Base-by-base conservation (phyloP, 2,113 vertebrate genomes). In the Galeopterus variegatus region DNA sequence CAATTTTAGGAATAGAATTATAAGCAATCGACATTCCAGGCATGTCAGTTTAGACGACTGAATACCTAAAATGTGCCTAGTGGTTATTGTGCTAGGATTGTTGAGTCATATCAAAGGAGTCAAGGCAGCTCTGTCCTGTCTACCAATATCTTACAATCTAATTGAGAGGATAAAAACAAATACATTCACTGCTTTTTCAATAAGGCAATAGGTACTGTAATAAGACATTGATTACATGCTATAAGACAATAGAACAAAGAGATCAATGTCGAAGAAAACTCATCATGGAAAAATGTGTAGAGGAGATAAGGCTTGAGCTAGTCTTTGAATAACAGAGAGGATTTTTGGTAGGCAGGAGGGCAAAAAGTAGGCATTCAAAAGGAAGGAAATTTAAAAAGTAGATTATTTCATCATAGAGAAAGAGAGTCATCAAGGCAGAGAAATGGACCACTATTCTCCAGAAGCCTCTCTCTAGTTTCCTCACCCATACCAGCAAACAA, bases 91-190 rank as follows among this genome's bases (percentile, higher is more conserved):
- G 45, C 15, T 83, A 90, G 19, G 69, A 72, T 87, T 76, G 4
- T 52, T 88, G 31, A 79, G 23, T 83, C 80, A 90, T 67, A 79
- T 14, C 17, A 92, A 56, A 95, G 23, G 45, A 92, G 23, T 67
- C 48, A 79, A 82, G 31, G 48, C 26, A 92, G 7, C 9, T 88
- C 12, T 80, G 26, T 23, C 45, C n/a, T 80, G 12, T 69, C 18
- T 65, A 60, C 41, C 36, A 95, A 54, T 33, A 79, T 26, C 33
- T 90, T 87, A 72, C 9, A 36, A 54, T 88, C 23, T 87, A 86
- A n/a, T 23, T 79, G 56, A 48, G 9, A 21, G 70, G 15, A 69
- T 79, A 89, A 64, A 97, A 97, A 72, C 11, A 86, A 83, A 87
- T 48, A 36, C 11, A 88, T 85, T 31, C 1, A 88, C 36, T 28